Evolutionary conservation across 1,140 invertebrate genomes (phyloP), one percentile per base, ranked within the genome.

Genomic region (Megalopta genalis): DNA sequence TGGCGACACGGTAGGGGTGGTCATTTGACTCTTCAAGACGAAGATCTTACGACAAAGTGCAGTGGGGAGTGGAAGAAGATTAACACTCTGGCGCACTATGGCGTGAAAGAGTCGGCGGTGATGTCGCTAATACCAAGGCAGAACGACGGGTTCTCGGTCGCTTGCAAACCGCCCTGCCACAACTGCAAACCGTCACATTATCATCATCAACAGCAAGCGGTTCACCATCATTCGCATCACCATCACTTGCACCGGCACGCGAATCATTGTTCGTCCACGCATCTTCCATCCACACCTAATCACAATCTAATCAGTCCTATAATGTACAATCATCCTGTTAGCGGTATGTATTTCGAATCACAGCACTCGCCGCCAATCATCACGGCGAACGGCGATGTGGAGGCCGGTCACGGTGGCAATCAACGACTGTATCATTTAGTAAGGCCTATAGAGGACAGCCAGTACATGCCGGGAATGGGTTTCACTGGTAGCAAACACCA

Each of bases 1-100:
- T 99, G 97, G 97, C 94, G 98, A 67, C 97, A 98, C 92, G 97
- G 98, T 23, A 94, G 97, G 81, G 97, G 97, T 32, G 98, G 98
- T 23, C 97, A 98, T 91, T 93, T 99, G 25, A 98, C 98, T 21
- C 93, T 99, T 10, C 96, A 98, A 91, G 98, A 99, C 93, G 97
- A 98, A 92, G 98, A 99, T 93, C 93, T 98, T 5, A 98, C 98
- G 6, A 98, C 97, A 4, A 98, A 98, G 93, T 96, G 95, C 25
- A 91, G 96, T n/a, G 96, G 96, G 87, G 97, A 97, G 21, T 98
- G 97, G 97, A 96, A 97, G 88, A 97, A 97, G 90, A 93, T 99
- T 16, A 99, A 99, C 90, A 99, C 98, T 0, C 93, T 99, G 27
- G 96, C 96, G 21, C 98, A 99, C 92, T 99, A 99, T 90, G 97